phyloP scores from a whole-genome alignment of 2,113 vertebrate genomes.

The Carlito syrichta region DNA sequence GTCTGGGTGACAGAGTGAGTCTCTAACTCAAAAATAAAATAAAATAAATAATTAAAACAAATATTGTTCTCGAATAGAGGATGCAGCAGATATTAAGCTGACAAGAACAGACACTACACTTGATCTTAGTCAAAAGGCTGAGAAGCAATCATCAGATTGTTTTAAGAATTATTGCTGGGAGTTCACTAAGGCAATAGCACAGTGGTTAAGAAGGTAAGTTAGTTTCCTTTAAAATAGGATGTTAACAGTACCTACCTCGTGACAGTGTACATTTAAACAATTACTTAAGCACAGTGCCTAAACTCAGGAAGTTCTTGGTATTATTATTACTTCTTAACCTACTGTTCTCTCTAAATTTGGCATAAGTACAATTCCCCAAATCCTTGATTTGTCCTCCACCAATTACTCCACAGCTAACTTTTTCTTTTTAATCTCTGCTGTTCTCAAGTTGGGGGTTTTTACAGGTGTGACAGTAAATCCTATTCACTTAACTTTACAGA shows the following conservation, averaged over 20 bases:
- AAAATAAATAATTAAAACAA: too few species aligned
- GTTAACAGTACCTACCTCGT: background rate
- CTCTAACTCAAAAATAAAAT: too few species aligned
- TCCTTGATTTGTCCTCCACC: background rate
- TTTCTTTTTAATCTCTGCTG: background rate
- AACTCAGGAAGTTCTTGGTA: background rate
- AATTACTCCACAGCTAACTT: background rate
- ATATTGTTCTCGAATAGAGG: too few species aligned
- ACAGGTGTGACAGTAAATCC: background rate
- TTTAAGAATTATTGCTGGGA: background rate
- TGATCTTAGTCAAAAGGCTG: too few species aligned
- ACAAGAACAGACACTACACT: too few species aligned
- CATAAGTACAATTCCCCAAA: background rate
- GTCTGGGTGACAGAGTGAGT: too few species aligned
- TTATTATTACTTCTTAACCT: background rate
- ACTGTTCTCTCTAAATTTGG: slow-evolving; percentile 5
- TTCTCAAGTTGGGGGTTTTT: background rate
- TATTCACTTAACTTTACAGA: background rate
- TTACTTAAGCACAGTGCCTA: background rate
- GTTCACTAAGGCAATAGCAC: background rate
- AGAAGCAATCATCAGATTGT: too few species aligned
- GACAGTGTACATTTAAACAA: background rate
- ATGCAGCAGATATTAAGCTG: too few species aligned
- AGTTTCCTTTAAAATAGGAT: background rate
- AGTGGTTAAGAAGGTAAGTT: background rate